phyloP scores from a whole-genome alignment of 2,888 invertebrate genomes.

The Deladenus siricidicola region DNA sequence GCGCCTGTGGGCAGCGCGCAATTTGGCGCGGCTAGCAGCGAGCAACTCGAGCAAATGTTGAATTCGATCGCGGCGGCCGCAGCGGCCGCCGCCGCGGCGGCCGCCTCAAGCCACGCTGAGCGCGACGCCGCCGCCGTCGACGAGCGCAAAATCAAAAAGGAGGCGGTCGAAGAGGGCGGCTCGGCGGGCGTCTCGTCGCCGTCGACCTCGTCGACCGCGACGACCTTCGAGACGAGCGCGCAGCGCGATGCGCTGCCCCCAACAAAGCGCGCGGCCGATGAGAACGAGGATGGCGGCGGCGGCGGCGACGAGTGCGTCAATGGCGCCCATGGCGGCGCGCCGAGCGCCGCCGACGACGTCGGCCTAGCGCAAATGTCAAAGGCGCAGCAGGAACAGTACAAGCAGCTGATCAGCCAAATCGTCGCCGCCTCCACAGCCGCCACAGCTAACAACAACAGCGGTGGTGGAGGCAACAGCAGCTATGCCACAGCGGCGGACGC shows the following conservation, averaged over 20 bases:
- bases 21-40: neutral
- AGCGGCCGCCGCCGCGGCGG: neutral
- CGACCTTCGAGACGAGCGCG: neutral
- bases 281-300: neutral
- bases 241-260: no score
- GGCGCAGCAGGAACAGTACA: neutral
- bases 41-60: neutral
- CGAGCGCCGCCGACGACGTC: no score
- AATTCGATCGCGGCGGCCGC: neutral
- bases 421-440: neutral
- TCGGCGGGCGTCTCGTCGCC: neutral
- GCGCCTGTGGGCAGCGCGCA: neutral
- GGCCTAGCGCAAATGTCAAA: no score
- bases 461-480: neutral
- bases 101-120: neutral
- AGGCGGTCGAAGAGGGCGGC: neutral
- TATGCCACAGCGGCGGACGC: no score
- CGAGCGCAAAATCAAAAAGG: no score
- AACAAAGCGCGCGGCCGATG: neutral
- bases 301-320: neutral
- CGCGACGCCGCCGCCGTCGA: neutral
- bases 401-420: neutral
- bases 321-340: no score
- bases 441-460: neutral
- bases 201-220: neutral